These are phyloP conservation scores for Esox niger DNA, from an alignment of 2,113 vertebrate species.

Conservation along the genomic window DNA sequence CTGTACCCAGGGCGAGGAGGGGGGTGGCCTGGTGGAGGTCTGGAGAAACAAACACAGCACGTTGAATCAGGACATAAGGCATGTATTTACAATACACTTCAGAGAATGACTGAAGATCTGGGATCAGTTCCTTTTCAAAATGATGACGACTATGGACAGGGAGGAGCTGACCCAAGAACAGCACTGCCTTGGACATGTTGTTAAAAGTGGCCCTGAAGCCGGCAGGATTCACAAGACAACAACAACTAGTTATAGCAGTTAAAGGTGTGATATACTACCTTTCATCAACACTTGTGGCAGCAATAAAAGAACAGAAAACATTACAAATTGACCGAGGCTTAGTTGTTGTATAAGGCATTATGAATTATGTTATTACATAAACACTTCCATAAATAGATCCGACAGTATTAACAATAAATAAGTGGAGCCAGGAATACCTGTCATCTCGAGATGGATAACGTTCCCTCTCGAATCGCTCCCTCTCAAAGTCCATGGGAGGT, in stretches of 20 bases:
- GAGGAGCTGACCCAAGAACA: too few species aligned
- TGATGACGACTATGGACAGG: too few species aligned
- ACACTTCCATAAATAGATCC: background rate
- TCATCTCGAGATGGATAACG: constrained; percentile 84
- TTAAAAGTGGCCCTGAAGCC: background rate
- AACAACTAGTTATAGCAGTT: constrained; percentile 21
- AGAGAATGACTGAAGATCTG: too few species aligned
- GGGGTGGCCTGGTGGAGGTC: constrained; percentile 63
- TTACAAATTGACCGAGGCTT: constrained; percentile 25
- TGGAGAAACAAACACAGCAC: constrained; percentile 36
- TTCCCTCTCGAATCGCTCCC: constrained; percentile 89
- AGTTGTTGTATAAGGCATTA: background rate
- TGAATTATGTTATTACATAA: too few species aligned
- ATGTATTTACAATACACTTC: too few species aligned
- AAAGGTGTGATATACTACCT: constrained; percentile 24
- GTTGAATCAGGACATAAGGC: background rate
- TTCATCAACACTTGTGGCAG: constrained; percentile 60
- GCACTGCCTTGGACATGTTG: too few species aligned
- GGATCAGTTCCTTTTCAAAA: too few species aligned
- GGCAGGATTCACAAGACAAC: background rate
- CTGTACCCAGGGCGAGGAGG: constrained; percentile 78
- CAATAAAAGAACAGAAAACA: constrained; percentile 39
- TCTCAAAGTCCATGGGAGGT: constrained; percentile 80
- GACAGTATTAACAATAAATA: background rate
- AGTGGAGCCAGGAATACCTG: constrained; percentile 67